A percentile compares a stretch with the other conserved stretches of the same genome.
Evolutionary conservation across 2,888 invertebrate species (phyloP).

Genomic region (Metacarcinus magister): DNA sequence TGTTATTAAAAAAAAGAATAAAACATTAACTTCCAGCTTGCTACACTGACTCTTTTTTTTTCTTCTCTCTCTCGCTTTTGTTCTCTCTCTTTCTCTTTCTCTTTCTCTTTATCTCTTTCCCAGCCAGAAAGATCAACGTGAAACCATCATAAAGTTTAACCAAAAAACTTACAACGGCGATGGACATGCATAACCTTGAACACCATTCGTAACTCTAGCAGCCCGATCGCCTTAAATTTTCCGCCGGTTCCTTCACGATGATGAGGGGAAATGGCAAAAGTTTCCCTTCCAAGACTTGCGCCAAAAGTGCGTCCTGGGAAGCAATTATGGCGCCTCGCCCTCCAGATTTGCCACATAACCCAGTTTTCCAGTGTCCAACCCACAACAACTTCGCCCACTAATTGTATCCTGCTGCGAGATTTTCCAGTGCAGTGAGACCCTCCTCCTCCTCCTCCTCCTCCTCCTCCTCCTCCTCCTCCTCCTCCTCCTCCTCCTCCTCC

Average conservation of each 20-base stretch:
- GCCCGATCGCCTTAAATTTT: slow-evolving; percentile 40
- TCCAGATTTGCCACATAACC: slow-evolving; percentile 34
- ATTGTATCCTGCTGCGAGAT: slow-evolving; percentile 41
- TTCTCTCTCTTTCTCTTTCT: no score
- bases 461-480: not conserved
- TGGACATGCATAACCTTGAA: not conserved
- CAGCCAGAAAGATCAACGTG: not conserved
- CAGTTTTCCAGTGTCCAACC: slow-evolving; percentile 36
- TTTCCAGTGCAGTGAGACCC: not conserved
- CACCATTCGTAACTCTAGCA: not conserved
- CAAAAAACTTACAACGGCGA: not conserved
- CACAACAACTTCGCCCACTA: slow-evolving; percentile 41
- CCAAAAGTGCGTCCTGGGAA: slow-evolving; percentile 41
- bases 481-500: not conserved
- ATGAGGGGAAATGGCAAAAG: slow-evolving; percentile 41
- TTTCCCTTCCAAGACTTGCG: slow-evolving; percentile 30
- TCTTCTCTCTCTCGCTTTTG: no score
- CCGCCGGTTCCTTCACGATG: slow-evolving; percentile 45
- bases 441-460: not conserved
- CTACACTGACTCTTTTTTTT: not conserved
- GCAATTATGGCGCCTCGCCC: slow-evolving; percentile 21
- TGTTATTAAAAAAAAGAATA: not conserved
- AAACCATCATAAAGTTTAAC: not conserved
- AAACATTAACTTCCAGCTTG: not conserved
- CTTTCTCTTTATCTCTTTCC: not conserved